A percentile compares a stretch with the other conserved stretches of the same genome.
These are phyloP conservation scores for Drosophila varians DNA, from an alignment of 1,140 invertebrate genomes.

Conservation along the genomic window DNA sequence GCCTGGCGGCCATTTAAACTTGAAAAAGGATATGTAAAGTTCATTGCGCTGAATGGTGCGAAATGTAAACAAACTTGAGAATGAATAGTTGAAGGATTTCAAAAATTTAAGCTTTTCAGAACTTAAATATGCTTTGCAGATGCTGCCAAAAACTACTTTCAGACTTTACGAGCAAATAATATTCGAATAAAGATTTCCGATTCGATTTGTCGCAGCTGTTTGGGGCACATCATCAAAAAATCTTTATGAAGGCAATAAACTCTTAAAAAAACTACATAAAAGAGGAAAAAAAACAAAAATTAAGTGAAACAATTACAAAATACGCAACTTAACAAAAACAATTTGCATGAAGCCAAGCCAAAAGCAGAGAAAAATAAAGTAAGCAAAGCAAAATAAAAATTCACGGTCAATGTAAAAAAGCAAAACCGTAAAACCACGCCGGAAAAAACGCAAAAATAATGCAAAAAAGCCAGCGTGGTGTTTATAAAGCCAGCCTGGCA, in stretches of 20 bases:
- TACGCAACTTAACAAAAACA: constrained; percentile 20
- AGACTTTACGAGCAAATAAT: constrained; percentile 36
- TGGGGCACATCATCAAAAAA: constrained; percentile 18
- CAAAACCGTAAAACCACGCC: constrained; percentile 35
- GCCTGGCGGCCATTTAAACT: constrained; percentile 69
- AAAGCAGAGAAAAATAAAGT: constrained; percentile 25
- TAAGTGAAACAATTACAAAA: constrained; percentile 60
- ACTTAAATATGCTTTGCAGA: constrained; percentile 3
- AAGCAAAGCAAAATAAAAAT: constrained; percentile 44
- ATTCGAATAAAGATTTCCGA: constrained; percentile 14
- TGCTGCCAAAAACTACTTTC: constrained; percentile 21
- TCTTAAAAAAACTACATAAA: constrained; percentile 2
- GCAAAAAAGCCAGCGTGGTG: no score
- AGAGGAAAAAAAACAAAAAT: constrained; percentile 16
- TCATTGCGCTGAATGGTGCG: constrained; percentile 66
- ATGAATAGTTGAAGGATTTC: constrained; percentile 12
- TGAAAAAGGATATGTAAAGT: constrained; percentile 67
- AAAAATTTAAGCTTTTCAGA: background rate
- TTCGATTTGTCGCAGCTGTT: constrained; percentile 24
- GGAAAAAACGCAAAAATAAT: constrained; percentile 12
- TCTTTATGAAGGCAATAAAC: constrained; percentile 4
- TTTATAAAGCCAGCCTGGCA: constrained; percentile 71
- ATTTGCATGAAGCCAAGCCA: constrained; percentile 39
- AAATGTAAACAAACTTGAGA: constrained; percentile 49
- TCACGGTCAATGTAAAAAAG: constrained; percentile 75